phyloP scores from a whole-genome alignment of 2,797 vertebrate species.

The Varecia variegata region DNA sequence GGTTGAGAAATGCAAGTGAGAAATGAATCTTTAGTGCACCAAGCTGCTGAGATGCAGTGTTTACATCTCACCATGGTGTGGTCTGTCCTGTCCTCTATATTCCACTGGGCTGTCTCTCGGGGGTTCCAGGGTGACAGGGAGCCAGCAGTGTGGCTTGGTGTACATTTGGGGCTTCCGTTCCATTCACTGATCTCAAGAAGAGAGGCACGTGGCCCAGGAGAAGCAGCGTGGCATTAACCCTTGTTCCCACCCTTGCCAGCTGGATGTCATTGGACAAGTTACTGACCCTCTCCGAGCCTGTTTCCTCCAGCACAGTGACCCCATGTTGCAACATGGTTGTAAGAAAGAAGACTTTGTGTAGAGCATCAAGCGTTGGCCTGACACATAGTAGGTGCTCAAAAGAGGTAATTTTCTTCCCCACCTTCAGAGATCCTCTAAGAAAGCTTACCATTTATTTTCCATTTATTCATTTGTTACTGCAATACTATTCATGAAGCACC shows the following conservation, averaged over 20 bases:
- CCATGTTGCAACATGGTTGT: neutral
- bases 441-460: neutral
- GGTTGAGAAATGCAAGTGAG: neutral
- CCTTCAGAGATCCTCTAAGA: neutral
- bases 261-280: neutral
- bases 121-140: neutral
- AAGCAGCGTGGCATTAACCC: neutral
- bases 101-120: neutral
- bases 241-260: neutral
- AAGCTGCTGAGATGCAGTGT: fast-evolving
- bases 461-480: neutral
- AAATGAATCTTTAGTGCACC: neutral
- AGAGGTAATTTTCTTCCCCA: neutral
- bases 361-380: neutral
- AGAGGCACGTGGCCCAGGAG: fast-evolving
- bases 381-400: neutral
- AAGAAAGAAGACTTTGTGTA: neutral
- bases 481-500: neutral
- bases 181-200: neutral
- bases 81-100: neutral
- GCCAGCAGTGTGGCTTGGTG: neutral
- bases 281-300: neutral
- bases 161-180: no score
- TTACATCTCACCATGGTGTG: fast-evolving
- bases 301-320: neutral